Base-by-base conservation (phyloP, 2,888 invertebrate genomes). In the Monopis laevigella region DNA sequence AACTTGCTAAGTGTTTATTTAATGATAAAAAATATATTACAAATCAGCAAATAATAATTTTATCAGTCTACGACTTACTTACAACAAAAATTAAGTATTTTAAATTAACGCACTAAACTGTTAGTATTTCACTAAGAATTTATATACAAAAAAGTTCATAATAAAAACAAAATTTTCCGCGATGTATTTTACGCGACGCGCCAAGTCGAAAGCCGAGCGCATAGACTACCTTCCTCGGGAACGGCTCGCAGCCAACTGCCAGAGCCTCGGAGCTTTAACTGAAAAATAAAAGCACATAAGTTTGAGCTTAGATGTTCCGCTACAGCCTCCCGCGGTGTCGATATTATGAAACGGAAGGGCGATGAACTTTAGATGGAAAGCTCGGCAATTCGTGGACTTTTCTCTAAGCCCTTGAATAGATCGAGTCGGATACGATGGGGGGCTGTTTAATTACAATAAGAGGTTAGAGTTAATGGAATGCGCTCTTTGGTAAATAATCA, bases 151-250 rank as follows among this genome's bases (percentile, higher is more conserved):
- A n/a, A n/a, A n/a, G n/a, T n/a, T n/a, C n/a, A n/a, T n/a, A n/a
- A n/a, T n/a, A 2, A 29, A 28, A 12, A 29, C 12, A 29, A 12
- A 29, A 29, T 32, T n/a, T n/a, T n/a, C n/a, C n/a, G n/a, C 74
- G 75, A 75, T 67, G 65, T 75, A 68, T 58, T 71, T 70, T 68
- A 73, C 75, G 75, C 65, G 64, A 44, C 55, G 51, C 49, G 41
- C 47, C 50, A 48, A 34, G 46, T 45, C 38, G 48, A 18, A 21
- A 36, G 42, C 41, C 7, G 32, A 32, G 28, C 39, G 48, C 42
- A 21, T 35, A 53, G 47, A 49, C 67, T 56, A 60, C 52, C 48
- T 35, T 26, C 47, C 44, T 42, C 49, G 44, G 46, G 52, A 57
- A 56, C 62, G 59, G 59, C 56, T 49, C 51, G 58, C 44, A 56